phyloP scores from a whole-genome alignment of 2,113 vertebrate genomes.

The Myotis yumanensis region DNA sequence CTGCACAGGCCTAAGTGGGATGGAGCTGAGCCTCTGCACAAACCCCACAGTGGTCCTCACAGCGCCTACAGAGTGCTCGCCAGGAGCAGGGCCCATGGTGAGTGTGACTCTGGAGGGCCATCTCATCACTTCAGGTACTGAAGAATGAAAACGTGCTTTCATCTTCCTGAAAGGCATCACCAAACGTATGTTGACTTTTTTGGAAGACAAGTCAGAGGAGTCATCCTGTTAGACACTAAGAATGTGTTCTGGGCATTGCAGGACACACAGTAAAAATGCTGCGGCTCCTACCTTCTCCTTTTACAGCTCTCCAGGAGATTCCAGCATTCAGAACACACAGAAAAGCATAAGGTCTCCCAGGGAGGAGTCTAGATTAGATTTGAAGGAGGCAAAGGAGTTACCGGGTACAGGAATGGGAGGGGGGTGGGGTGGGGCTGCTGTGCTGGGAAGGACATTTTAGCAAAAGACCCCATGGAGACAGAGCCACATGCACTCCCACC shows the following conservation, averaged over 20 bases:
- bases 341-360: neutral
- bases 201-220: neutral
- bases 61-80: neutral
- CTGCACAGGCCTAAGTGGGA: neutral
- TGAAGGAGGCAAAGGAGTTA: neutral
- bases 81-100: neutral
- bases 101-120: neutral
- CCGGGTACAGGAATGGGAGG: neutral
- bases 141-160: neutral
- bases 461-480: neutral
- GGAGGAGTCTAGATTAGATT: neutral
- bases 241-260: neutral
- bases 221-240: neutral
- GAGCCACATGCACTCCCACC: fast-evolving
- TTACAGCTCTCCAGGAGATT: neutral
- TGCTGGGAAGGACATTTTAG: neutral
- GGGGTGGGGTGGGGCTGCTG: fast-evolving
- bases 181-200: neutral
- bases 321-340: neutral
- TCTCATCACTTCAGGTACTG: neutral
- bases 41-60: neutral
- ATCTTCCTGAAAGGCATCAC: neutral
- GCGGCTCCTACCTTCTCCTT: fast-evolving
- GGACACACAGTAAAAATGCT: neutral
- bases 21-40: neutral